These are phyloP conservation scores for Anniella stebbinsi DNA, from an alignment of 2,797 vertebrate species.

Conservation along the genomic window DNA sequence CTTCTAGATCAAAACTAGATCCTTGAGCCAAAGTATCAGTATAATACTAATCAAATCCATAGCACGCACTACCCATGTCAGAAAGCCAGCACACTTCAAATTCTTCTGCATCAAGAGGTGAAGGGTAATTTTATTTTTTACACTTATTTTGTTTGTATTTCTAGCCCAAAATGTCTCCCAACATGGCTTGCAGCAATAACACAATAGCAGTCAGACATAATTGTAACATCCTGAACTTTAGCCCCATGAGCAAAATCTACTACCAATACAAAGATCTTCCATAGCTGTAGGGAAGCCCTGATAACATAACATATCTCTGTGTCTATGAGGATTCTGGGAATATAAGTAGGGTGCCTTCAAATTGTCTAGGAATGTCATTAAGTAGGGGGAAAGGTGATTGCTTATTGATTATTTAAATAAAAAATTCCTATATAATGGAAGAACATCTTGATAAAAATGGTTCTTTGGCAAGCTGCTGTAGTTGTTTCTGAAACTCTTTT, in stretches of 20 bases:
- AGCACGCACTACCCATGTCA: too few relatives aligned
- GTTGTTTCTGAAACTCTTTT: constrained; percentile 26
- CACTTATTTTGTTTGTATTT: background rate
- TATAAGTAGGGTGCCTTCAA: background rate
- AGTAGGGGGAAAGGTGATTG: background rate
- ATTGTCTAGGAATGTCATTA: background rate
- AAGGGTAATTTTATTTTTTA: background rate
- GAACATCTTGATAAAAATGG: background rate
- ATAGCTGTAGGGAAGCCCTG: background rate
- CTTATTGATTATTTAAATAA: background rate
- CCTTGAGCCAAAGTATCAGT: too few relatives aligned
- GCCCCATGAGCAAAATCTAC: background rate
- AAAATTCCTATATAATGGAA: background rate
- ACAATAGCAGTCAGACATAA: background rate
- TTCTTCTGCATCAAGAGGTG: too few relatives aligned
- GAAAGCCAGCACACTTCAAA: too few relatives aligned
- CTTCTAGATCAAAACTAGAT: too few relatives aligned
- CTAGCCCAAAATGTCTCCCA: background rate
- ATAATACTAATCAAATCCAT: too few relatives aligned
- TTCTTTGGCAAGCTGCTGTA: background rate
- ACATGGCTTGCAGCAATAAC: background rate
- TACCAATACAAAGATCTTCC: background rate
- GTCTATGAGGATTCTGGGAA: background rate
- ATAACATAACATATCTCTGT: background rate
- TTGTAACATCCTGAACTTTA: background rate